Evolutionary conservation across 2,113 vertebrate genomes (phyloP).

Genomic region (Gulo gulo): DNA sequence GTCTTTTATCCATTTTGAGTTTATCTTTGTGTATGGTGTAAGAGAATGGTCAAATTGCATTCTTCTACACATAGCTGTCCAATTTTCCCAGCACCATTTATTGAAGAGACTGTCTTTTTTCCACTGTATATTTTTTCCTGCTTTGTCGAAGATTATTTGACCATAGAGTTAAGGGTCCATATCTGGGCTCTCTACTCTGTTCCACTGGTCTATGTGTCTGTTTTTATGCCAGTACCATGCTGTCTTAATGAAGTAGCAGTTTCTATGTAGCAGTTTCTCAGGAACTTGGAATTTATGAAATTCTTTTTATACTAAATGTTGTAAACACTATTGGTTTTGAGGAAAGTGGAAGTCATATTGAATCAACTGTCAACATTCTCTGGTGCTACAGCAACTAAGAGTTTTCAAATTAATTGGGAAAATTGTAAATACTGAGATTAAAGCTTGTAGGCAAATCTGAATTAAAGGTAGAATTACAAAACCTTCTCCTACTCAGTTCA

Average conservation of each 20-base stretch:
- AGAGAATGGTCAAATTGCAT: too few species aligned
- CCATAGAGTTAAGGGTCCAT: too few species aligned
- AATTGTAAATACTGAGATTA: not conserved
- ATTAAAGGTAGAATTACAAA: not conserved
- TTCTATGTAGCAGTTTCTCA: not conserved
- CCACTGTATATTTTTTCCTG: too few species aligned
- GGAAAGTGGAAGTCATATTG: not conserved
- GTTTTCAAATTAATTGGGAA: not conserved
- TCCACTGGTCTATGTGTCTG: too few species aligned
- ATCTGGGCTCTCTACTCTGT: too few species aligned
- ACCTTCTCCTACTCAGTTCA: not conserved
- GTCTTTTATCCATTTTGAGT: too few species aligned
- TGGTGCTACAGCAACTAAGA: not conserved
- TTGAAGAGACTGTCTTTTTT: too few species aligned
- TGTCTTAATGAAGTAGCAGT: not conserved
- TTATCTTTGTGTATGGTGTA: too few species aligned
- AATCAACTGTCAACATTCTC: not conserved
- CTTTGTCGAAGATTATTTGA: too few species aligned
- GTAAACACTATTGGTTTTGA: not conserved
- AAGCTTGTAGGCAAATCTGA: not conserved
- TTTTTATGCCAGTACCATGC: too few species aligned
- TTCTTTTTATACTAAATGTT: not conserved
- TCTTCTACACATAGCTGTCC: too few species aligned
- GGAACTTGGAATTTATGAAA: not conserved
- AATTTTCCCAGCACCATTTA: too few species aligned